Conservation (phyloP, 2,888 invertebrate genomes). For the Napeogenes inachia region DNA sequence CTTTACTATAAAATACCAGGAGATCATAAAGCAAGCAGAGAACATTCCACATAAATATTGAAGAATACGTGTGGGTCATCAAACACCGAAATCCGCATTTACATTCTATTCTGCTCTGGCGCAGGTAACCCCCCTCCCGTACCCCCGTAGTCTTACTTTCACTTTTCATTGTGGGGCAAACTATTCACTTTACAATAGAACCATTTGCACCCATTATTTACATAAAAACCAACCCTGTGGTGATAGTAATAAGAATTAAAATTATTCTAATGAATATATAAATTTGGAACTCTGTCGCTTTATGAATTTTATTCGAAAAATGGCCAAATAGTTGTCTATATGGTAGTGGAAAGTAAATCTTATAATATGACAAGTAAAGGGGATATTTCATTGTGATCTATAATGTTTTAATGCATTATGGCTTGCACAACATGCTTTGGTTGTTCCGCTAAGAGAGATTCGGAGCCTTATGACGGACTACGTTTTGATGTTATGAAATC, state of each 20-base stretch:
- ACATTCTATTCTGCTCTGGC: constrained; percentile 59
- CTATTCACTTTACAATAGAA: constrained; percentile 41
- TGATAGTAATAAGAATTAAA: background rate
- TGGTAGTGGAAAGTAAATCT: constrained; percentile 28
- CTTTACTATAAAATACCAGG: constrained; percentile 29
- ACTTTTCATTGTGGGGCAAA: constrained; percentile 75
- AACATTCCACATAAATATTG: constrained; percentile 20
- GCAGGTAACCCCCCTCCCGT: constrained; percentile 43
- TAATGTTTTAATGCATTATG: constrained; percentile 37
- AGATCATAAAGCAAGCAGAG: constrained; percentile 20
- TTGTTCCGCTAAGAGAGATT: constrained; percentile 67
- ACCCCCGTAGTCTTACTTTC: constrained; percentile 57
- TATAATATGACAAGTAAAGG: constrained; percentile 29
- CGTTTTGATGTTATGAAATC: constrained; percentile 65
- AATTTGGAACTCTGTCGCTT: constrained; percentile 44
- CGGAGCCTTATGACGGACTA: constrained; percentile 67
- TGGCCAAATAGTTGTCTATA: constrained; percentile 47
- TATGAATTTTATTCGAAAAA: constrained; percentile 41
- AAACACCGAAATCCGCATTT: constrained; percentile 67
- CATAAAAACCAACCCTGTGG: constrained; percentile 29
- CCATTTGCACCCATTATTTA: constrained; percentile 13
- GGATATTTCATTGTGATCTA: constrained; percentile 27
- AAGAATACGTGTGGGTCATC: constrained; percentile 49
- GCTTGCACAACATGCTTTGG: constrained; percentile 30
- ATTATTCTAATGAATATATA: constrained; percentile 18